Evolutionary conservation across 2,888 invertebrate species (phyloP).

Genomic region (Cheilosia vulpina): DNA sequence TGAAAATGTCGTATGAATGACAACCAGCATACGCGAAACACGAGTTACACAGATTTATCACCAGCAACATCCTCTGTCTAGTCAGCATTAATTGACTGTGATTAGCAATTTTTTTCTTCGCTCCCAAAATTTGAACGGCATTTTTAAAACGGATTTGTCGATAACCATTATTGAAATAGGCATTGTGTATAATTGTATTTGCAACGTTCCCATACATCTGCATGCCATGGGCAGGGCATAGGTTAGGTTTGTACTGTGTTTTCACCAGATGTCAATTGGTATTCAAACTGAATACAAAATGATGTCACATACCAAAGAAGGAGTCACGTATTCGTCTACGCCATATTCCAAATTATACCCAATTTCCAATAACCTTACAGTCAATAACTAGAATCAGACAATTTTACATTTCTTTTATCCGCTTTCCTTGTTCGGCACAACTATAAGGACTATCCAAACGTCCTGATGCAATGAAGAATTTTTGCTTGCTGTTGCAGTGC

Average conservation of each 20-base stretch:
- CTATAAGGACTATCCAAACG: slow-evolving; percentile 28
- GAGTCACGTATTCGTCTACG: slow-evolving; percentile 71
- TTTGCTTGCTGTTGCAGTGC: slow-evolving; percentile 42
- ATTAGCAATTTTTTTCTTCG: too few species aligned
- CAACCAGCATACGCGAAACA: too few species aligned
- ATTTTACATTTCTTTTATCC: slow-evolving; percentile 57
- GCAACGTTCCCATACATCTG: slow-evolving; percentile 38
- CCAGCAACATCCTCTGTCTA: neutral
- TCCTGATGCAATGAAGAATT: slow-evolving; percentile 58
- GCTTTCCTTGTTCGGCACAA: slow-evolving; percentile 1
- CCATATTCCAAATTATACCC: slow-evolving; percentile 74
- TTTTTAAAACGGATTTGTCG: slow-evolving; percentile 62
- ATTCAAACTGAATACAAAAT: slow-evolving; percentile 70
- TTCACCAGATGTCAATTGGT: slow-evolving; percentile 68
- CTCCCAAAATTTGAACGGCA: slow-evolving; percentile 57
- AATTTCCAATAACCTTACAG: slow-evolving; percentile 74
- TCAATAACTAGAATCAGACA: slow-evolving; percentile 72
- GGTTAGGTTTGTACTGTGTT: slow-evolving; percentile 36
- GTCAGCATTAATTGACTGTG: slow-evolving; percentile 49
- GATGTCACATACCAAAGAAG: slow-evolving; percentile 69
- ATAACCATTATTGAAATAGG: slow-evolving; percentile 65
- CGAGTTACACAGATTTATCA: too few species aligned
- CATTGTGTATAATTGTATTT: slow-evolving; percentile 58
- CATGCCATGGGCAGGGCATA: neutral
- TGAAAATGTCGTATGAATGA: too few species aligned